Percentiles rank a stretch among this genome's conserved stretches.
These are phyloP conservation scores for Morone saxatilis DNA, from an alignment of 2,113 vertebrate species.

Conservation along the genomic window DNA sequence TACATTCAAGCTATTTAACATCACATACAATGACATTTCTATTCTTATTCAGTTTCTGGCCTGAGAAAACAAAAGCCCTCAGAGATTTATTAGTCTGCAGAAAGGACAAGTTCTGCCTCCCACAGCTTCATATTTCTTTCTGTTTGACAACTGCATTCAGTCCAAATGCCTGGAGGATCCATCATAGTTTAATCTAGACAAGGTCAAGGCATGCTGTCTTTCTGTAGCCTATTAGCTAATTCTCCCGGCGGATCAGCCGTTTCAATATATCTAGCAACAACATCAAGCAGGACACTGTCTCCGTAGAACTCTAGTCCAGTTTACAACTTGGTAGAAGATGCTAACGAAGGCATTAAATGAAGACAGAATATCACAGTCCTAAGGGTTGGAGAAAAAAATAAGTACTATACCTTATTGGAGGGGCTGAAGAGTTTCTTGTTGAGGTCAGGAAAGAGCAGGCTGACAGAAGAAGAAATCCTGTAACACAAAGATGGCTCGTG, in stretches of 20 bases:
- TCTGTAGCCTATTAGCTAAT: slow-evolving; percentile 56
- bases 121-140: slow-evolving; percentile 20
- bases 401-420: slow-evolving; percentile 57
- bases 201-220: slow-evolving; percentile 71
- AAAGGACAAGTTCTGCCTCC: slow-evolving; percentile 52
- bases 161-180: slow-evolving; percentile 52
- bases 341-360: background rate
- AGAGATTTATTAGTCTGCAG: slow-evolving; percentile 56
- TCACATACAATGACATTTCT: slow-evolving; percentile 59
- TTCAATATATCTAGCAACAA: slow-evolving; percentile 56
- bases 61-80: slow-evolving; percentile 49
- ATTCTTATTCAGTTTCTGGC: slow-evolving; percentile 48
- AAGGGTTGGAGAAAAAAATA: slow-evolving; percentile 13
- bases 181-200: slow-evolving; percentile 57
- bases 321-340: slow-evolving; percentile 34
- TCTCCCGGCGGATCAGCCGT: slow-evolving; percentile 32
- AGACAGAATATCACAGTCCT: slow-evolving; percentile 19
- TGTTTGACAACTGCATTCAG: slow-evolving; percentile 43
- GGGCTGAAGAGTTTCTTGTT: slow-evolving; percentile 19
- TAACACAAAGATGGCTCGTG: slow-evolving; percentile 53
- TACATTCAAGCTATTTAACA: slow-evolving; percentile 54
- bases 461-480: slow-evolving; percentile 61
- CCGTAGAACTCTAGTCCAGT: slow-evolving; percentile 47
- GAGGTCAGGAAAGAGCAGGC: slow-evolving; percentile 37
- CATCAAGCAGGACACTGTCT: slow-evolving; percentile 43